phyloP scores from a whole-genome alignment of 2,888 invertebrate genomes.

The Athalia cordata region DNA sequence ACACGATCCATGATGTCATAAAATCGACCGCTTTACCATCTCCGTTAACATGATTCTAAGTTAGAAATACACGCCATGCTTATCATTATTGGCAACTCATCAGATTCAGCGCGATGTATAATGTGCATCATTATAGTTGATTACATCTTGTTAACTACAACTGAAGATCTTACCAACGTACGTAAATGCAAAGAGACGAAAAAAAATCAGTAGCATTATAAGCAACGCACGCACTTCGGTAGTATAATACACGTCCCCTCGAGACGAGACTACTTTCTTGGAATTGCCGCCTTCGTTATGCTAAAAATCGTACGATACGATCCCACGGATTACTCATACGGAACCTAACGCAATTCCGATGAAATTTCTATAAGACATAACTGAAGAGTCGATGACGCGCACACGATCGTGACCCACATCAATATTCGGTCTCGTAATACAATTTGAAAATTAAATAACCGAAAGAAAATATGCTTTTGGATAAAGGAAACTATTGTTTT shows the following conservation, averaged over 20 bases:
- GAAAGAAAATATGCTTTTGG: background rate
- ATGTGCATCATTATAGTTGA: background rate
- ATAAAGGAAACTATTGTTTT: background rate
- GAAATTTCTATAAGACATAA: background rate
- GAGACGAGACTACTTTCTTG: background rate
- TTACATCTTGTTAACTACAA: background rate
- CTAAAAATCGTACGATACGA: background rate
- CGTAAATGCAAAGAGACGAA: background rate
- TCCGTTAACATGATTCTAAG: too few relatives aligned
- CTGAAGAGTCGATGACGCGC: background rate
- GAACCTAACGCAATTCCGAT: background rate
- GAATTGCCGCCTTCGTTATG: background rate
- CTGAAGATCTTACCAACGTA: background rate
- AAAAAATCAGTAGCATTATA: background rate
- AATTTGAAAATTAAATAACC: background rate
- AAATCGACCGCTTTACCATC: too few relatives aligned
- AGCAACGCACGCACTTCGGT: too few relatives aligned
- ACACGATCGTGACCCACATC: background rate
- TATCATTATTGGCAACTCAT: too few relatives aligned
- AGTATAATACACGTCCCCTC: background rate
- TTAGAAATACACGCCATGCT: too few relatives aligned
- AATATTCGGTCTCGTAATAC: background rate
- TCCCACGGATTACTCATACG: conserved; percentile 7
- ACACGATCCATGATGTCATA: too few relatives aligned
- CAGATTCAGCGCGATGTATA: background rate